A percentile compares a stretch with the other conserved stretches of the same genome.
phyloP scores from a whole-genome alignment of 2,113 vertebrate species.

The Tricholaema leucomelas region DNA sequence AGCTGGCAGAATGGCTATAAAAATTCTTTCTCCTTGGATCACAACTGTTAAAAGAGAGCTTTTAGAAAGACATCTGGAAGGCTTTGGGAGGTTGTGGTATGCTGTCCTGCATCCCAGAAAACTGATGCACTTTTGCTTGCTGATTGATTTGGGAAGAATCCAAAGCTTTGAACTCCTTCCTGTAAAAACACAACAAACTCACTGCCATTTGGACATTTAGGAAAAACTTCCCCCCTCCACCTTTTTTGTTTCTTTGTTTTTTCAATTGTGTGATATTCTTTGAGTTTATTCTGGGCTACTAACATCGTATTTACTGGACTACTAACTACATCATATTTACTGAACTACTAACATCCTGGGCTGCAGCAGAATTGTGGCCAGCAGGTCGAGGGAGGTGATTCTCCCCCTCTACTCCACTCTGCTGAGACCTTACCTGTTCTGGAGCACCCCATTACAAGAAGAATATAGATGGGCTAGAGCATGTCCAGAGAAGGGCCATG shows the following conservation, averaged over 20 bases:
- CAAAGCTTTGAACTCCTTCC: not conserved
- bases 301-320: no score
- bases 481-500: no score
- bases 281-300: not conserved
- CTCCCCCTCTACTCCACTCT: no score
- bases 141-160: not conserved
- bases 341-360: no score
- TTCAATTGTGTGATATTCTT: not conserved
- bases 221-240: not conserved
- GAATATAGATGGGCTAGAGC: no score
- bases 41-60: not conserved
- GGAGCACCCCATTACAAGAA: no score
- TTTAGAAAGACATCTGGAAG: not conserved
- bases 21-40: slow-evolving; percentile 15
- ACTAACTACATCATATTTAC: no score
- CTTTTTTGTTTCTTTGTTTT: not conserved
- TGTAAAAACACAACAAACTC: not conserved
- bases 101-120: not conserved
- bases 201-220: not conserved
- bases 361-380: no score
- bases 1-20: not conserved
- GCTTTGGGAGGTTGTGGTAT: not conserved
- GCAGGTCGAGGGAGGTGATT: no score
- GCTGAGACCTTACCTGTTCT: no score
- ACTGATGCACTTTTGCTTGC: not conserved